Evolutionary conservation across 2,113 vertebrate species (phyloP).

Genomic region (Colinus virginianus): DNA sequence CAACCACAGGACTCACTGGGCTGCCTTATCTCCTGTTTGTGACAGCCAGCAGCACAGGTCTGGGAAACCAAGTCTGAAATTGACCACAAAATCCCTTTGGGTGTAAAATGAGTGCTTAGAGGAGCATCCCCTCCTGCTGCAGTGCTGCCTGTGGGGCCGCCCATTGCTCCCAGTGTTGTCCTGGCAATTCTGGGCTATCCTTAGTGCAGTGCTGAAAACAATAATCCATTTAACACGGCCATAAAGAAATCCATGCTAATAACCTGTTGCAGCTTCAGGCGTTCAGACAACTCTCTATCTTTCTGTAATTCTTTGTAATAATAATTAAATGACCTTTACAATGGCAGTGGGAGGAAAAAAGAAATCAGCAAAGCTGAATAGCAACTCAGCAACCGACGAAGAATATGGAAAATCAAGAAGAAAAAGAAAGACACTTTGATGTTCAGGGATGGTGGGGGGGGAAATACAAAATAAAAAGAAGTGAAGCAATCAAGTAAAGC

Average conservation of each 20-base stretch:
- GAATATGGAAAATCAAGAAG: conserved; percentile 9
- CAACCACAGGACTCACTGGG: background rate
- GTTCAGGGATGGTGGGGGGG: background rate
- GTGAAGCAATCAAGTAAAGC: background rate
- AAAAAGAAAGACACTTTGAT: background rate
- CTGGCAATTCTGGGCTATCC: background rate
- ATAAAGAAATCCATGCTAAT: background rate
- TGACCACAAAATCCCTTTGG: background rate
- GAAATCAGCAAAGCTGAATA: background rate
- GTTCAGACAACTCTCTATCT: conserved; percentile 18
- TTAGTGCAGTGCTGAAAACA: background rate
- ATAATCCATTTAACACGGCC: background rate
- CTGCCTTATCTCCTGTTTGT: too few relatives aligned
- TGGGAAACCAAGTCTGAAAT: too few relatives aligned
- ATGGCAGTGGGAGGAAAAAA: conserved; percentile 35
- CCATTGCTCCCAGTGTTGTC: background rate
- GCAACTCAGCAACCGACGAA: background rate
- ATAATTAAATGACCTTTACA: conserved; percentile 69
- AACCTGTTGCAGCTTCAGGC: conserved; percentile 39
- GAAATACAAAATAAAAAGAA: background rate
- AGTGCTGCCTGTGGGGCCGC: background rate
- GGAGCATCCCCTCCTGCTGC: background rate
- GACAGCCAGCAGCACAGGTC: background rate
- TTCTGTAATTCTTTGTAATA: conserved; percentile 44
- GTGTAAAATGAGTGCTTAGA: background rate